These are phyloP conservation scores for Nyctibius bracteatus DNA, from an alignment of 2,113 vertebrate genomes.

Conservation along the genomic window DNA sequence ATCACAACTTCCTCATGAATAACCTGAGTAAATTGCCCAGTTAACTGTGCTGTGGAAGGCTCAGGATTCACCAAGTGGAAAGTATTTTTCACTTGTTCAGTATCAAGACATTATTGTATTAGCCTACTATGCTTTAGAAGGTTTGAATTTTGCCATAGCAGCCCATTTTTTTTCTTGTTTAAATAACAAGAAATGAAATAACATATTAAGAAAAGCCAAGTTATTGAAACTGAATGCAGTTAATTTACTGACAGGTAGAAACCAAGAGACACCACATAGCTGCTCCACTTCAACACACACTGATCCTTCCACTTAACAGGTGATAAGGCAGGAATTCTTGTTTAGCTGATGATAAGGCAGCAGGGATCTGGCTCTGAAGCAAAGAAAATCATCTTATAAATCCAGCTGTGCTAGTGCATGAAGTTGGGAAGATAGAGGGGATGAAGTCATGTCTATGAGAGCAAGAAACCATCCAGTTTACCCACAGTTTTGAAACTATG, in stretches of 20 bases:
- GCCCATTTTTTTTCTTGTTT: neutral
- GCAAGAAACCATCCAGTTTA: conserved; percentile 2
- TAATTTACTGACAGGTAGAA: neutral
- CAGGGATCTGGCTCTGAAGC: neutral
- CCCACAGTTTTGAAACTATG: conserved; percentile 16
- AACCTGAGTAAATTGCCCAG: neutral
- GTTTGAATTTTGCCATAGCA: neutral
- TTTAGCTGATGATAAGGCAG: neutral
- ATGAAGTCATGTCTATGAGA: neutral
- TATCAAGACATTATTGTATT: neutral
- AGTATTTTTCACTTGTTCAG: neutral
- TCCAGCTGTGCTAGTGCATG: neutral
- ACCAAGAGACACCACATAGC: neutral
- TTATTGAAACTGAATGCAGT: neutral
- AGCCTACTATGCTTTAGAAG: neutral
- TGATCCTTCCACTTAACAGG: neutral
- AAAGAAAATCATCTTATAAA: neutral
- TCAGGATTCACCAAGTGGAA: neutral
- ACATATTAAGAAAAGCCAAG: neutral
- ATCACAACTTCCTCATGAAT: neutral
- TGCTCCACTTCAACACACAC: neutral
- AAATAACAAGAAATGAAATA: neutral
- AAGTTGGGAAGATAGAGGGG: neutral
- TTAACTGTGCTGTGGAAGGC: neutral
- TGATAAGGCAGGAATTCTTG: neutral